phyloP scores from a whole-genome alignment of 2,888 invertebrate species.

The Hypsopygia costalis region DNA sequence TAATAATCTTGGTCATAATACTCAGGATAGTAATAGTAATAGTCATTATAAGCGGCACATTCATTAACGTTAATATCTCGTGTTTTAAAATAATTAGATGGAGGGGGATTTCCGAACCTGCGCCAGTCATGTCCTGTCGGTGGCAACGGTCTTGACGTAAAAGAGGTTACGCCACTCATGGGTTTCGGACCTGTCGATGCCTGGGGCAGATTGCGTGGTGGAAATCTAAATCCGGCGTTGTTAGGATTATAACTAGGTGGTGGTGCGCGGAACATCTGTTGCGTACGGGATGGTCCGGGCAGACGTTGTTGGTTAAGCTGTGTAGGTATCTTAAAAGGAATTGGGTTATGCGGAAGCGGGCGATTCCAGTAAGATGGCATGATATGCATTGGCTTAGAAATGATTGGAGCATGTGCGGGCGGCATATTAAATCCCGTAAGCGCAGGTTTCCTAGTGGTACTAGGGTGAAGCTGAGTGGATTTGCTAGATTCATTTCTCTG shows the following conservation, averaged over 20 bases:
- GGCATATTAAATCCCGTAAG: too few relatives aligned
- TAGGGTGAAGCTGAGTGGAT: too few relatives aligned
- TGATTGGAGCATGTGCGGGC: too few relatives aligned
- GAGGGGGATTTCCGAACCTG: slow-evolving; percentile 8
- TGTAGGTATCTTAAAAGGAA: too few relatives aligned
- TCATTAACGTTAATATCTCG: slow-evolving; percentile 8
- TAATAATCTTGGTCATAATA: slow-evolving; percentile 1
- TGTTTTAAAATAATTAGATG: slow-evolving; percentile 3
- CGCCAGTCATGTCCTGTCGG: slow-evolving; percentile 8
- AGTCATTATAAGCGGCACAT: neutral
- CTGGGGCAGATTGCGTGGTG: slow-evolving; percentile 4
- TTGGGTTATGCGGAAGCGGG: too few relatives aligned
- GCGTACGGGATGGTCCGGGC: slow-evolving; percentile 10
- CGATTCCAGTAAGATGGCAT: too few relatives aligned
- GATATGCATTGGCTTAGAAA: too few relatives aligned
- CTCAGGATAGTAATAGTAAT: neutral
- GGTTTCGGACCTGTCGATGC: slow-evolving; percentile 6
- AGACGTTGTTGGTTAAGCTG: too few relatives aligned
- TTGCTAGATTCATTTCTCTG: too few relatives aligned
- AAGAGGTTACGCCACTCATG: slow-evolving; percentile 13
- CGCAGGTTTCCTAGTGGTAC: too few relatives aligned
- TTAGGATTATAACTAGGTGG: slow-evolving; percentile 13
- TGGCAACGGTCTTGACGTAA: slow-evolving; percentile 1
- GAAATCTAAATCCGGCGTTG: slow-evolving; percentile 3
- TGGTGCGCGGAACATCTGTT: slow-evolving; percentile 10